Base-by-base conservation (phyloP, 2,888 invertebrate species). In the Tinea trinotella region DNA sequence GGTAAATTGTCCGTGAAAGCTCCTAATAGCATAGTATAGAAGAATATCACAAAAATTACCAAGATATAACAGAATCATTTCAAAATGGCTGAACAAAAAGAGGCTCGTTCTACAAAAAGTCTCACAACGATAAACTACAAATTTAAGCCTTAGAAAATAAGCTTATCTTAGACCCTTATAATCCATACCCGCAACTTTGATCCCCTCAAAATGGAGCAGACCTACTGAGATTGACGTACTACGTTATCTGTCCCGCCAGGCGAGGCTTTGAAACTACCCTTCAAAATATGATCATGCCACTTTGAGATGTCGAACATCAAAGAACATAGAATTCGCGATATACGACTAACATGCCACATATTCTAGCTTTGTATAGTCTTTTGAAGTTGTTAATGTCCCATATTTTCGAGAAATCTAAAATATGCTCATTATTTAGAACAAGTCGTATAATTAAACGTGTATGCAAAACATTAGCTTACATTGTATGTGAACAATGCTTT, bases 121-220 rank as follows among this genome's bases (percentile, higher is more conserved):
- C 22, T n/a, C 13, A 24, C 24, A 50, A 50, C 24, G 19, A 2
- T 46, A 24, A 66, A 72, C 68, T 71, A 79, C 73, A 74, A 79
- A 79, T 79, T 80, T 76, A 75, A 73, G 72, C 67, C 76, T 74
- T 73, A 70, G 70, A 76, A 79, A 80, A 79, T 76, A 74, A 76
- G 75, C 76, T 82, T 80, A 80, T 82, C 82, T 77, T 74, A 71
- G 76, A 81, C 83, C 83, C 82, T 82, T 80, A 83, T 83, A 83
- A 83, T 83, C 83, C 80, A 67, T 67, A 67, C 67, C 75, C 78
- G 71, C 77, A 77, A 83, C 78, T 81, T 81, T 81, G 80, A 79
- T 79, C 82, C 78, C 66, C 69, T 71, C 72, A 72, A 74, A 80
- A 80, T 78, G 75, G 74, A 71, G 69, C 66, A 71, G 69, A 71